A percentile compares a stretch with the other conserved stretches of the same genome.
These are phyloP conservation scores for Stramonita haemastoma DNA, from an alignment of 2,888 invertebrate species.

Conservation along the genomic window DNA sequence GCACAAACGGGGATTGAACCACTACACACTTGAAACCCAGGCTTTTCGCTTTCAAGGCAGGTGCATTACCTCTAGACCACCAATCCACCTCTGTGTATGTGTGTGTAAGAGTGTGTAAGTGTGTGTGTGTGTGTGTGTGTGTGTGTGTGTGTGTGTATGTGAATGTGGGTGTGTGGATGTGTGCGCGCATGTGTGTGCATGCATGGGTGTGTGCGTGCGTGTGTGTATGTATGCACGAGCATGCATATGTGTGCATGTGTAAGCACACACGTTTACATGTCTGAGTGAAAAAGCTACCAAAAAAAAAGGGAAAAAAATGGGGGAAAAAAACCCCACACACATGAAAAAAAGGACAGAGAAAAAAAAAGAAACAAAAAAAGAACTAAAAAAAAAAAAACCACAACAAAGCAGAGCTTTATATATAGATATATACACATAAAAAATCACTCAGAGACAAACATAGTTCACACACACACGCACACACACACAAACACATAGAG, in stretches of 20 bases:
- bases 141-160: neutral
- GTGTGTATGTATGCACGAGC: too few relatives aligned
- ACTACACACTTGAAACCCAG: too few relatives aligned
- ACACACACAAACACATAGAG: neutral
- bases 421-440: neutral
- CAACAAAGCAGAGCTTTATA: neutral
- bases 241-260: too few relatives aligned
- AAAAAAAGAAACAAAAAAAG: neutral
- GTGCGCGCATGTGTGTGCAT: neutral
- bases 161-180: neutral
- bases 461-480: too few relatives aligned
- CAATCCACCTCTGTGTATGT: too few relatives aligned
- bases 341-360: neutral
- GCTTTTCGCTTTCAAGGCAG: too few relatives aligned
- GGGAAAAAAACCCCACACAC: neutral
- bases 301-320: neutral
- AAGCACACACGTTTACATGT: too few relatives aligned
- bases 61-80: too few relatives aligned
- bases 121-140: neutral
- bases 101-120: too few relatives aligned
- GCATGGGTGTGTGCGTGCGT: too few relatives aligned
- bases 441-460: neutral
- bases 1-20: too few relatives aligned
- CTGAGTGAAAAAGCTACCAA: neutral
- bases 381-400: neutral